Evolutionary conservation across 2,888 invertebrate species (phyloP), one percentile per base, ranked within the genome.

Genomic region (Ichneumon xanthorius): DNA sequence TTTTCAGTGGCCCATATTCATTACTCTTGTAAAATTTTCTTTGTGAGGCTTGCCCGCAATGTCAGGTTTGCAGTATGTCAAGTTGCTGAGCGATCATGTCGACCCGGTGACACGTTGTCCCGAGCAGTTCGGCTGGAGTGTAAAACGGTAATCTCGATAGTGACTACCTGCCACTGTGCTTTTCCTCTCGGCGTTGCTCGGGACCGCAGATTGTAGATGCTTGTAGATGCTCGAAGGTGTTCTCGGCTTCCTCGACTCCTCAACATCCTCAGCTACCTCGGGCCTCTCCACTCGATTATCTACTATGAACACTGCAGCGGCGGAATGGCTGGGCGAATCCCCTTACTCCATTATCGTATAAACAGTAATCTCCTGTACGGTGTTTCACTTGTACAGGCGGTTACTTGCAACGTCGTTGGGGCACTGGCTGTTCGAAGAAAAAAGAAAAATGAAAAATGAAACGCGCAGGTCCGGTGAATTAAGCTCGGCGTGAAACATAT

Each of bases 261-360:
- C 63, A 61, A 33, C 67, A 53, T 30, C 50, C 9, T 33, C 70
- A 16, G 53, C 72, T 53, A 79, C 63, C 55, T 50, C 65, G 63
- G 11, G 63, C 45, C 61, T 78, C 82, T 78, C 22, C 30, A 45
- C 68, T 45, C 78, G 40, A 61, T 67, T 68, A 67, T 45, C 50
- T 53, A 65, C 63, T 45, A 26, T 65, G 53, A 37, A 70, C 65
- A 26, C 16, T 55, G 40, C 53, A 65, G 26, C 55, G 26, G 30
- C 26, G 58, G 26, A 58, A 26, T 6, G 70, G 19, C 79, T 55
- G 48, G 55, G 75, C 55, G 53, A 80, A 84, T 77, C 80, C 84
- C 76, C 75, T 72, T 72, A 77, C 76, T 40, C 80, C 76, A 80
- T 80, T 80, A 80, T 80, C 80, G 80, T 65, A 72, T 77, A 72